Base-by-base conservation (phyloP, 2,797 vertebrate species). In the Macrochelys suwanniensis region DNA sequence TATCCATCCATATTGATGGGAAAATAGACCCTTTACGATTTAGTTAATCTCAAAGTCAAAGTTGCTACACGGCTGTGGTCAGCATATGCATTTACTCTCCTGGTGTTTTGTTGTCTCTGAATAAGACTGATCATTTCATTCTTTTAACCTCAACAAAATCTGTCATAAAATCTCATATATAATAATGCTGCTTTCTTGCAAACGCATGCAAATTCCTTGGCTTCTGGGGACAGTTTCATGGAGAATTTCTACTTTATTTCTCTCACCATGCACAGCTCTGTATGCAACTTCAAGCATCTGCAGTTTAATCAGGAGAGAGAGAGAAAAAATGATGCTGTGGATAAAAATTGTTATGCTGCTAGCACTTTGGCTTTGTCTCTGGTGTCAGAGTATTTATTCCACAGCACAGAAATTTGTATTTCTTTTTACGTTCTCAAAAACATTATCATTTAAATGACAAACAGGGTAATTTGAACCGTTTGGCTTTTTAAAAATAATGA, bases 1-100 rank as follows among this genome's bases (percentile, higher is more conserved):
- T 37, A 54, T 74, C 37, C n/a, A 19, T 42, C 53, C n/a, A 74
- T 16, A 10, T 9, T 37, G 16, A 33, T 76, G 68, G 17, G 68
- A 47, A 28, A 76, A 21, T 68, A 84, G 74, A 19, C 26, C 49
- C 37, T 85, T 76, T 56, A 9, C 11, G 5, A 33, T 54, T 54
- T 77, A 42, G 68, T 42, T 11, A 4, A 53, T 51, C 21, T 51
- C 13, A 28, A 10, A 49, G 49, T 9, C 68, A 51, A 23, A 17
- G 71, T 54, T 2, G 4, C 0, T 0, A 17, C 0, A 0, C 12
- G 33, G 19, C 7, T 15, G 50, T 1, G 0, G 5, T 2, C 74
- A 23, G n/a, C 84, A 17, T 16, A 21, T 56, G 17, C 2, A 0
- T 0, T 2, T 26, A 4, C 0, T 0, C 37, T 11, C 50, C 65